phyloP scores from a whole-genome alignment of 2,113 vertebrate genomes.

The Ellobius talpinus region DNA sequence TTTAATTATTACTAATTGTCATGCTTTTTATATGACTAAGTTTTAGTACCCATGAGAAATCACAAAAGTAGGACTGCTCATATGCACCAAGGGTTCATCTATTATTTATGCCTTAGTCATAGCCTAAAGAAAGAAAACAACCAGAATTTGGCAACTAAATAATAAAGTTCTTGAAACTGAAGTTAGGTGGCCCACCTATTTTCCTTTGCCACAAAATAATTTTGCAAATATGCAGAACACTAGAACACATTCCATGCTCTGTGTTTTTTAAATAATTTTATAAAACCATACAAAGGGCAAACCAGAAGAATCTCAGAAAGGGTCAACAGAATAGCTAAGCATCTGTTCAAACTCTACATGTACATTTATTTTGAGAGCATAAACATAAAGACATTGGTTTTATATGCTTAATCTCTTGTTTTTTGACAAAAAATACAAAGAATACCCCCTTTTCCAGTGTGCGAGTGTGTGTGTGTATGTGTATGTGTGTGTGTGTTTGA shows the following conservation, averaged over 20 bases:
- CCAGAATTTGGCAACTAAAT: background rate
- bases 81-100: background rate
- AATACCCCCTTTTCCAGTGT: background rate
- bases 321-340: background rate
- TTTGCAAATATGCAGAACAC: background rate
- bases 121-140: background rate
- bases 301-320: background rate
- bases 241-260: background rate
- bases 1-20: slow-evolving; percentile 14
- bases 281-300: background rate
- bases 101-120: background rate
- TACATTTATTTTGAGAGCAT: background rate
- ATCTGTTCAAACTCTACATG: background rate
- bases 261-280: background rate
- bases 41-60: background rate
- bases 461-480: background rate
- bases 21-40: background rate
- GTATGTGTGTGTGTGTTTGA: background rate
- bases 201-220: background rate
- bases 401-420: background rate
- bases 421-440: background rate
- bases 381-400: background rate
- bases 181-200: background rate
- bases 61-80: background rate
- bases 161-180: background rate